Conservation (phyloP, 2,797 vertebrate species). For the Periparus ater region DNA sequence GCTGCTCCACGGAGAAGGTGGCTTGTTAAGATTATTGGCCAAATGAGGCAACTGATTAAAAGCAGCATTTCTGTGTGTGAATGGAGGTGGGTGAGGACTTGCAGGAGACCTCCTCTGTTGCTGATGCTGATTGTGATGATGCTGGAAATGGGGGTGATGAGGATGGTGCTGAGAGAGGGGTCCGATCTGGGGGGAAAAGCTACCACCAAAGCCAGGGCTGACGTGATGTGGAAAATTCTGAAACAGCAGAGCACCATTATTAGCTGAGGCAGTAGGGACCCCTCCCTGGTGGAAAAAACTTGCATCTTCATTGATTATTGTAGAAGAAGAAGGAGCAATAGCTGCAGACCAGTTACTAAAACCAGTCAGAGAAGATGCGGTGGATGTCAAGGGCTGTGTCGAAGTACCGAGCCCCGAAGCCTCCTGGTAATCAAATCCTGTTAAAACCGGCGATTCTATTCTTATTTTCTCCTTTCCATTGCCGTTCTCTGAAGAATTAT, state of each 20-base stretch:
- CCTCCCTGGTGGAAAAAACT: constrained; percentile 93
- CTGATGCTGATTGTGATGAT: constrained; percentile 94
- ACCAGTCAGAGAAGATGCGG: constrained; percentile 92
- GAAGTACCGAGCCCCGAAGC: constrained; percentile 90
- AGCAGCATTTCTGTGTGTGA: constrained; percentile 93
- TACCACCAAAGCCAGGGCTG: constrained; percentile 93
- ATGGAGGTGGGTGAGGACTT: constrained; percentile 92
- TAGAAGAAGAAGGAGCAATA: constrained; percentile 92
- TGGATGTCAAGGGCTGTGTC: constrained; percentile 90
- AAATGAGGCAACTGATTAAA: constrained; percentile 97
- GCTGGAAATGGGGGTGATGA: constrained; percentile 95
- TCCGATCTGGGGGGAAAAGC: constrained; percentile 96
- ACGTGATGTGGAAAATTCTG: constrained; percentile 98
- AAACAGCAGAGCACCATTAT: constrained; percentile 94
- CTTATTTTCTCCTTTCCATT: constrained; percentile 93
- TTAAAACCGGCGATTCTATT: constrained; percentile 93
- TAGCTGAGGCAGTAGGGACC: constrained; percentile 89
- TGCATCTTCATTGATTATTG: constrained; percentile 93
- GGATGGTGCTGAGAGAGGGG: constrained; percentile 96
- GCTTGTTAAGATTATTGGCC: constrained; percentile 93
- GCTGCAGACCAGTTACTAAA: constrained; percentile 99
- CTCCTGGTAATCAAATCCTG: constrained; percentile 97
- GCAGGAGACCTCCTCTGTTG: constrained; percentile 96
- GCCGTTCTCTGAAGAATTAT: constrained; percentile 89
- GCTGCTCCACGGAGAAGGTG: constrained; percentile 96